Percentiles rank a stretch among this genome's conserved stretches.
These are phyloP conservation scores for Dichetophora obliterata DNA, from an alignment of 2,888 invertebrate genomes.

Conservation along the genomic window DNA sequence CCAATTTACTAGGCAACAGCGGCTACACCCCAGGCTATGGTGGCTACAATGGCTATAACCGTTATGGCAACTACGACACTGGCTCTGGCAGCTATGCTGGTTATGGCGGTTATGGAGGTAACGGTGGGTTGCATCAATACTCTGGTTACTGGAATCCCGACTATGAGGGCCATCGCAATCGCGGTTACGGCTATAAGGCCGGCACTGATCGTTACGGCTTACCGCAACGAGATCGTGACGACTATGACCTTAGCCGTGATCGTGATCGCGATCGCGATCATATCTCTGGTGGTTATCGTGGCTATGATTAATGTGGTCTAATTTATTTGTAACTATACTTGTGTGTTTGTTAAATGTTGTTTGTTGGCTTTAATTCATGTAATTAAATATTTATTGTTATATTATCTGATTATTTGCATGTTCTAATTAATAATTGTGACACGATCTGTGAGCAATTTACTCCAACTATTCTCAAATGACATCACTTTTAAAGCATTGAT, in stretches of 20 bases:
- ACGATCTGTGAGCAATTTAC: too few relatives aligned
- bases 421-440: too few relatives aligned
- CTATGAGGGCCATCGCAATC: conserved; percentile 73
- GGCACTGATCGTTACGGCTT: conserved; percentile 66
- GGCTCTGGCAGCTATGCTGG: conserved; percentile 62
- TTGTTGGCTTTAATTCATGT: conserved; percentile 28
- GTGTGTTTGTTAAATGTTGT: conserved; percentile 34
- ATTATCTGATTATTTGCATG: conserved; percentile 4
- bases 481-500: not conserved
- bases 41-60: not conserved
- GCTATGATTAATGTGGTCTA: conserved; percentile 57
- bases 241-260: conserved; percentile 38
- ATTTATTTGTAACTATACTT: conserved; percentile 24
- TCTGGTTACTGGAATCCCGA: conserved; percentile 73
- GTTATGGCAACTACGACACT: conserved; percentile 19
- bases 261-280: conserved; percentile 48
- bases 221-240: conserved; percentile 48
- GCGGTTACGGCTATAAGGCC: conserved; percentile 74
- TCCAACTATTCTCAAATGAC: conserved; percentile 15
- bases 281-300: conserved; percentile 49
- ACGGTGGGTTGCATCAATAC: conserved; percentile 74
- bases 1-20: conserved; percentile 52
- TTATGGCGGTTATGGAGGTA: conserved; percentile 75
- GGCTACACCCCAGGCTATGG: conserved; percentile 72
- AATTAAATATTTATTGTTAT: conserved; percentile 20